phyloP scores from a whole-genome alignment of 2,888 invertebrate species.

The Stenchaetothrips biformis region DNA sequence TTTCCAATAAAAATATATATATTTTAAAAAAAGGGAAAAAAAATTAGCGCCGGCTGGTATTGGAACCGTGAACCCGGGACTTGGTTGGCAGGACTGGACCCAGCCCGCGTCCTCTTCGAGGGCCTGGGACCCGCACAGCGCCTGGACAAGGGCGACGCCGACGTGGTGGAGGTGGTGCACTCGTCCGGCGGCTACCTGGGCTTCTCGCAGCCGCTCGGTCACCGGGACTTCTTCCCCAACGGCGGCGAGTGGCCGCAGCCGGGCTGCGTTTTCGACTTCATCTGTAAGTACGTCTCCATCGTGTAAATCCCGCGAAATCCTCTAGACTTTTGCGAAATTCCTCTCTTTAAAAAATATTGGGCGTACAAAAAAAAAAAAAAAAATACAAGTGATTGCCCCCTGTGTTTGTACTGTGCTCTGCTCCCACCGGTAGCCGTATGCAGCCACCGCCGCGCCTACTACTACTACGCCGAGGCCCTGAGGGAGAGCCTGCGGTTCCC shows the following conservation, averaged over 20 bases:
- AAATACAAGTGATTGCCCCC: too few species aligned
- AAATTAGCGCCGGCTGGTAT: background rate
- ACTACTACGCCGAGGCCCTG: constrained; percentile 42
- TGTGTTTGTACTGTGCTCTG: too few species aligned
- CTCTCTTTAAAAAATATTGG: too few species aligned
- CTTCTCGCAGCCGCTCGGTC: constrained; percentile 55
- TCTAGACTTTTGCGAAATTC: too few species aligned
- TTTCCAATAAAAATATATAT: background rate
- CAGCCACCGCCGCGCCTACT: constrained; percentile 42
- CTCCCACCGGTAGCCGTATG: constrained; percentile 38
- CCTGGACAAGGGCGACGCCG: constrained; percentile 55
- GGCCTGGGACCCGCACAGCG: constrained; percentile 52
- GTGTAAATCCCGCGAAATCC: background rate
- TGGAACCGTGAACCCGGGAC: background rate
- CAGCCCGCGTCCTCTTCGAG: constrained; percentile 55
- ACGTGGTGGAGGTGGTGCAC: constrained; percentile 59
- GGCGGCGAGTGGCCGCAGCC: constrained; percentile 53
- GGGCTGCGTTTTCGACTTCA: constrained; percentile 53
- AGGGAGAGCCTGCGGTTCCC: constrained; percentile 38
- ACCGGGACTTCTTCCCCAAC: constrained; percentile 61
- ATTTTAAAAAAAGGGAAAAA: background rate
- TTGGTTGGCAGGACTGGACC: constrained; percentile 52
- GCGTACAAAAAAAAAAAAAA: too few species aligned
- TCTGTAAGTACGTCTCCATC: constrained; percentile 45
- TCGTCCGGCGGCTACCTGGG: constrained; percentile 59